These are phyloP conservation scores for Lamellibrachia luymesi DNA, from an alignment of 1,140 invertebrate genomes.

Conservation along the genomic window DNA sequence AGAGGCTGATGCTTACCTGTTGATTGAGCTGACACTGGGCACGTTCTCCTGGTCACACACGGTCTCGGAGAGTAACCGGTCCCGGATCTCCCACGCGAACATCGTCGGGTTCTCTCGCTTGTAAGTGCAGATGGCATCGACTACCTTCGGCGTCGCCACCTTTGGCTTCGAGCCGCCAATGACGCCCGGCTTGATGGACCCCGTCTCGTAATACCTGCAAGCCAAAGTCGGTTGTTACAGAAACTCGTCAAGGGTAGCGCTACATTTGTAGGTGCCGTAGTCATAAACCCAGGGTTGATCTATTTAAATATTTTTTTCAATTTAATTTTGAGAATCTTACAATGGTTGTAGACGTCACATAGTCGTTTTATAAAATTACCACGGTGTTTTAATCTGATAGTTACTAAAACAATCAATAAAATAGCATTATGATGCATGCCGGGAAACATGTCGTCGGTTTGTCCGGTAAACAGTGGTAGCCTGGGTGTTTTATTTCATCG, in stretches of 20 bases:
- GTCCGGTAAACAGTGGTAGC: no score
- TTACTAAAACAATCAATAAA: no score
- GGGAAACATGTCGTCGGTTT: no score
- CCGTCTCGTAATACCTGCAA: constrained; percentile 59
- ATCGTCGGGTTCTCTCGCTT: constrained; percentile 99
- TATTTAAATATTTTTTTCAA: no score
- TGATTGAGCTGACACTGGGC: constrained; percentile 97
- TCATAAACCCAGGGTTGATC: background rate
- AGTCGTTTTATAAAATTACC: no score
- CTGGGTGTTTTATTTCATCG: no score
- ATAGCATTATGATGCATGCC: no score
- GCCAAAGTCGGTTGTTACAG: background rate
- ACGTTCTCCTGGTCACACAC: constrained; percentile 99
- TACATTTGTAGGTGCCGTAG: background rate
- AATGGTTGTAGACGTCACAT: no score
- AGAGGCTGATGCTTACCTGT: constrained; percentile 66
- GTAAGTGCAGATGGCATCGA: constrained; percentile 97
- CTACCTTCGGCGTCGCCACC: constrained; percentile 96
- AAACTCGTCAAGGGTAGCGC: background rate
- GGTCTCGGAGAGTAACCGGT: constrained; percentile 90
- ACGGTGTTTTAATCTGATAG: no score
- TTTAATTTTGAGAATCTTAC: no score
- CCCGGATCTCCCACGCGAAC: constrained; percentile 99
- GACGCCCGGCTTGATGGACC: constrained; percentile 97
- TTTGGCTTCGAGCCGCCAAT: constrained; percentile 99